phyloP scores from a whole-genome alignment of 2,113 vertebrate species.

The Tragelaphus imberbis region DNA sequence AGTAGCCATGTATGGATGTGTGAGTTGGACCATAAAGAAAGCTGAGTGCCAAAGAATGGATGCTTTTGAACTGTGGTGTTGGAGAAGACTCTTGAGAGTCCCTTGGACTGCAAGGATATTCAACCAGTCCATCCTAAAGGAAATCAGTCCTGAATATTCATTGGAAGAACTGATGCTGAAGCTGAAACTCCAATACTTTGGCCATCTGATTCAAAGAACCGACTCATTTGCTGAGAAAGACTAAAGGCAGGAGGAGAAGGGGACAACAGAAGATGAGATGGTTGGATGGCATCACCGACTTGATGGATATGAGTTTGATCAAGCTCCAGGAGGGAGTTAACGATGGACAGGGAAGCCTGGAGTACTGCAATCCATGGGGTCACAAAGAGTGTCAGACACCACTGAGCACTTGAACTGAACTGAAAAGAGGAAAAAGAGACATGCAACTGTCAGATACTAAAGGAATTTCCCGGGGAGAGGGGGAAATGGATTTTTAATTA shows the following conservation, averaged over 20 bases:
- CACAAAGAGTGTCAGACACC: neutral
- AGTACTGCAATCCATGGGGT: neutral
- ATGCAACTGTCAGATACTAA: neutral
- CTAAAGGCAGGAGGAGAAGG: neutral
- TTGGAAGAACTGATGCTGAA: neutral
- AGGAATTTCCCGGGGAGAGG: neutral
- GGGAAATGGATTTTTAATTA: neutral
- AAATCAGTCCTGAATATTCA: neutral
- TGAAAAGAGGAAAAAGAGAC: neutral
- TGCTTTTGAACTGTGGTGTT: neutral
- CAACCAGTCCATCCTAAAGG: neutral
- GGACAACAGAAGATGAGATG: neutral
- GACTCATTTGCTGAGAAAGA: neutral
- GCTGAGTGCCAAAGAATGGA: neutral
- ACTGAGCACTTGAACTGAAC: neutral
- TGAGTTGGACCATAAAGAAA: neutral
- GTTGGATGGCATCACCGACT: neutral
- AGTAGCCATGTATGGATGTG: neutral
- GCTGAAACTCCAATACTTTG: neutral
- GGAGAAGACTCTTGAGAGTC: neutral
- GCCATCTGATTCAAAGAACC: neutral
- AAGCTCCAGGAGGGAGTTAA: fast-evolving
- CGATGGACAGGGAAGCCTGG: neutral
- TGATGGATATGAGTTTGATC: neutral
- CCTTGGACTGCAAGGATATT: neutral